These are phyloP conservation scores for Heliornis fulica DNA, from an alignment of 2,113 vertebrate genomes.

Conservation along the genomic window DNA sequence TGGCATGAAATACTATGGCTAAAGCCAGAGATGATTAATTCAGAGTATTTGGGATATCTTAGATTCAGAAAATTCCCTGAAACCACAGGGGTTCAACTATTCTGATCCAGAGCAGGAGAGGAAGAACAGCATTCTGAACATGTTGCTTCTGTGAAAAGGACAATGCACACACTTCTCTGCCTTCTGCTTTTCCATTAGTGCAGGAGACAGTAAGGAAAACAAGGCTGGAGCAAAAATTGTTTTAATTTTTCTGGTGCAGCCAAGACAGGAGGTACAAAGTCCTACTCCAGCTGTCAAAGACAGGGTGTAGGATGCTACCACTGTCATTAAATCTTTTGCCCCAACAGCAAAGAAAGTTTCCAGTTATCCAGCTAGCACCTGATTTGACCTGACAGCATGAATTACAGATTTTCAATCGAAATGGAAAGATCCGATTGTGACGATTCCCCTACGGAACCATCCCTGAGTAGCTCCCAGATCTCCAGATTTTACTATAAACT, in stretches of 20 bases:
- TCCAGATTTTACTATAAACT: background rate
- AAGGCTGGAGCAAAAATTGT: background rate
- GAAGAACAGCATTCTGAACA: background rate
- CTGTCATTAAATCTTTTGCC: background rate
- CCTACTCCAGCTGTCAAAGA: background rate
- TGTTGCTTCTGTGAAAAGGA: background rate
- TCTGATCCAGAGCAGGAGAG: background rate
- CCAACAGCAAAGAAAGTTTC: background rate
- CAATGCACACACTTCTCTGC: background rate
- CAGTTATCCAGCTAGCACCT: background rate
- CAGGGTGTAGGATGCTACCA: background rate
- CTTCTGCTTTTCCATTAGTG: background rate
- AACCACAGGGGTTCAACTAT: background rate
- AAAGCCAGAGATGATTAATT: background rate
- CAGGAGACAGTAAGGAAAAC: background rate
- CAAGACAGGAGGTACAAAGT: background rate
- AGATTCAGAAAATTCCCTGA: background rate
- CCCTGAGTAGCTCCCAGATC: background rate
- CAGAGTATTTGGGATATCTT: background rate
- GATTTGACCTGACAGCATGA: background rate
- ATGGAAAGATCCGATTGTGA: background rate
- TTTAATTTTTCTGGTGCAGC: background rate
- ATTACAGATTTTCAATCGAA: background rate
- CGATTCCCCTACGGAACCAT: background rate
- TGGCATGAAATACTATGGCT: background rate